phyloP scores from a whole-genome alignment of 2,888 invertebrate genomes.

The Atrina japonica region DNA sequence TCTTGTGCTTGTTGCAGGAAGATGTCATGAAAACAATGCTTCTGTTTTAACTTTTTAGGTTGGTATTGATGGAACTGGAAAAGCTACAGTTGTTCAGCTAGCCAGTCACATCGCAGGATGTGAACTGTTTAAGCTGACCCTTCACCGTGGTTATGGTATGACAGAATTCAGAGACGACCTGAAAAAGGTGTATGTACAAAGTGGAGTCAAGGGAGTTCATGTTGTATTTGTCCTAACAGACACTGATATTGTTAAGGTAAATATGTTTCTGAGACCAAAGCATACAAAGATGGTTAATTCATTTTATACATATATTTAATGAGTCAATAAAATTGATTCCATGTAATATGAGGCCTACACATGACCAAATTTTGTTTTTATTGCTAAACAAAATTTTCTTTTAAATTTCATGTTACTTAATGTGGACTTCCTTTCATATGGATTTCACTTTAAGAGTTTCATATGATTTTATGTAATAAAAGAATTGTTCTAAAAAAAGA shows the following conservation, averaged over 20 bases:
- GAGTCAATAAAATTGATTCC: not conserved
- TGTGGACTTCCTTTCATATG: too few species aligned
- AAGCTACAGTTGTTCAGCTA: conserved; percentile 77
- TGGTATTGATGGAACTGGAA: conserved; percentile 78
- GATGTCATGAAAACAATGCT: too few species aligned
- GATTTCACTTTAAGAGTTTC: too few species aligned
- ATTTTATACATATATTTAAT: not conserved
- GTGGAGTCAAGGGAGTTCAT: conserved; percentile 76
- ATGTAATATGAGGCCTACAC: too few species aligned
- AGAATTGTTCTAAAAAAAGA: too few species aligned
- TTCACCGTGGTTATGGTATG: conserved; percentile 76
- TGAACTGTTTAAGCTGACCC: conserved; percentile 75
- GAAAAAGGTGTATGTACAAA: conserved; percentile 74
- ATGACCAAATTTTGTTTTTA: not conserved
- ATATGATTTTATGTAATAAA: too few species aligned
- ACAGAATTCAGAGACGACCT: conserved; percentile 79
- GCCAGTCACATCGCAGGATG: conserved; percentile 77
- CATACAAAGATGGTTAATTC: not conserved
- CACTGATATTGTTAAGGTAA: conserved; percentile 79
- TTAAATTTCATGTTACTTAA: too few species aligned
- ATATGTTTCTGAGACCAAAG: not conserved
- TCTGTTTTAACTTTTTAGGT: too few species aligned
- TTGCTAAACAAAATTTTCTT: too few species aligned
- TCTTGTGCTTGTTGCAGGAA: too few species aligned
- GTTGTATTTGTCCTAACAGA: conserved; percentile 79